A percentile compares a stretch with the other conserved stretches of the same genome.
Evolutionary conservation across 2,797 vertebrate genomes (phyloP).

Genomic region (Gambelia wislizenii): DNA sequence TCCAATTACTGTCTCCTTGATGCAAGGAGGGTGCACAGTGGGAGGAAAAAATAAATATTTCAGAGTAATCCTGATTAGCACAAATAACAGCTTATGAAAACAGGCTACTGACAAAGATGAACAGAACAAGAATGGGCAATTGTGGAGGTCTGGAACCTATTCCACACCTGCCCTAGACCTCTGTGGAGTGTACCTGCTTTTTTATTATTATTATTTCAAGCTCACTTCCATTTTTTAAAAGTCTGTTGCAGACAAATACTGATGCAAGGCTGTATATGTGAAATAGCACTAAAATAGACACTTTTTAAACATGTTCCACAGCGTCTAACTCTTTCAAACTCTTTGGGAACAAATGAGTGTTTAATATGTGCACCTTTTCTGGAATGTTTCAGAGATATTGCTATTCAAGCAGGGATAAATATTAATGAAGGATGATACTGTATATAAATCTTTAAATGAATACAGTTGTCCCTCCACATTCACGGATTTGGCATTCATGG

Average conservation of each 20-base stretch:
- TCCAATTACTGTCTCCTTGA: conserved; percentile 39
- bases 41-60: not conserved
- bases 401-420: not conserved
- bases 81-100: conserved; percentile 15
- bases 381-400: not conserved
- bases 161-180: too few species aligned
- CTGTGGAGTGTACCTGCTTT: too few species aligned
- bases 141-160: too few species aligned
- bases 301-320: too few species aligned
- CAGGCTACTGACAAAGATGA: not conserved
- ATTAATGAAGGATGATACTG: not conserved
- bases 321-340: not conserved
- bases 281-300: too few species aligned
- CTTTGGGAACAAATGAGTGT: not conserved
- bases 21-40: not conserved
- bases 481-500: too few species aligned
- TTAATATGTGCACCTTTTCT: not conserved
- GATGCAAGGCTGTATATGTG: too few species aligned
- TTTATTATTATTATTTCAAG: too few species aligned
- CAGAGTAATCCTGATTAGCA: not conserved
- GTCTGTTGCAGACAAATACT: not conserved
- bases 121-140: too few species aligned
- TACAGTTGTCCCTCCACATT: too few species aligned
- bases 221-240: not conserved
- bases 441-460: not conserved